Base-by-base conservation (phyloP, 2,113 vertebrate species). In the Edolisoma coerulescens region DNA sequence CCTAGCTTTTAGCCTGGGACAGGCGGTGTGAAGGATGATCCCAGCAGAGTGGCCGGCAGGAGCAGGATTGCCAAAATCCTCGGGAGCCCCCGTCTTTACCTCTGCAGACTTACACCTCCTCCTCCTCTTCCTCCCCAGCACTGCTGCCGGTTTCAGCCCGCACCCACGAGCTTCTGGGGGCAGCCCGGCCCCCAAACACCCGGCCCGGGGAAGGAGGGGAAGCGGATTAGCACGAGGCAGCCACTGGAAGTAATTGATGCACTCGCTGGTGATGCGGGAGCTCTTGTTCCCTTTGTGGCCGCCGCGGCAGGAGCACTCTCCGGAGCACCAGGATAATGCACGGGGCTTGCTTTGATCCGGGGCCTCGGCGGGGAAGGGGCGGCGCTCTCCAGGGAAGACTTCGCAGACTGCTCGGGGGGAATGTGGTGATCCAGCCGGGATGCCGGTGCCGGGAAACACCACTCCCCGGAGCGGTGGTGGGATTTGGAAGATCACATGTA, bases 181-280 rank as follows among this genome's bases (percentile, higher is more conserved):
- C 74, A 84, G 87, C 49, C 26, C 23, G 52, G 56, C 91, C 89
- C 74, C 32, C 1, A 60, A 52, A 81, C 89, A n/a, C 84, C 57
- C 59, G 17, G 59, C 80, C 80, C 19, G 20, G 52, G 71, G 56
- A 84, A 75, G 54, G 37, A 41, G 61, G 83, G 87, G 82, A 85
- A 92, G 83, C 20, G 44, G 95, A 97, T 97, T 97, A 97, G 68
- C 57, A 57, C 54, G 53, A 61, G 52, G 95, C 95, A 96, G 92
- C 85, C 95, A 95, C 96, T 97, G 95, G 93, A 97, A 97, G 95
- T 97, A 97, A 97, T 95, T 94, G 92, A 91, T 96, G 94, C 90
- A 80, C 90, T 92, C 33, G 63, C 85, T 95, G 67, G 69, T 78
- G 56, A 95, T 90, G 92, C 92, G 71, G 88, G 86, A 96, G 73